phyloP scores from a whole-genome alignment of 2,797 vertebrate genomes.

The Tiaroga cobitis region DNA sequence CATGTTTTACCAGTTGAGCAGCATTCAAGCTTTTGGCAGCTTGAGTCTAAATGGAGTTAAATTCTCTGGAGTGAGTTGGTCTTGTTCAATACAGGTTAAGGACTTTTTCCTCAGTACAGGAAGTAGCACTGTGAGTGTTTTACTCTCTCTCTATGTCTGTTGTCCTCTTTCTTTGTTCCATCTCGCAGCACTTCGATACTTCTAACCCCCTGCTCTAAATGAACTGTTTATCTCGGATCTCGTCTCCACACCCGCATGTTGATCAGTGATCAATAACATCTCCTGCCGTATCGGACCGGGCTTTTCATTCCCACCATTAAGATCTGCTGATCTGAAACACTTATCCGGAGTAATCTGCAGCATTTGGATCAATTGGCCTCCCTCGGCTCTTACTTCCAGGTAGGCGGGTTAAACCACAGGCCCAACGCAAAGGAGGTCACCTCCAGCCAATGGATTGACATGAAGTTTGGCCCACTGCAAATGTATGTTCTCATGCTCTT shows the following conservation, averaged over 20 bases:
- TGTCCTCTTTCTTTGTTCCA: slow-evolving; percentile 10
- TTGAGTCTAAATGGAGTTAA: slow-evolving; percentile 15
- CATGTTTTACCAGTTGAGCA: not conserved
- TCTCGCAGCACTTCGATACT: slow-evolving; percentile 46
- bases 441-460: slow-evolving; percentile 43
- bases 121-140: slow-evolving; percentile 34
- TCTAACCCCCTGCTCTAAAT: slow-evolving; percentile 53
- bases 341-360: slow-evolving; percentile 65
- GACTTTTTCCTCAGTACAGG: slow-evolving; percentile 52
- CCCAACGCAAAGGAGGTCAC: slow-evolving; percentile 27
- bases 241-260: slow-evolving; percentile 36
- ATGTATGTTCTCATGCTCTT: not conserved
- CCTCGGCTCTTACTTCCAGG: slow-evolving; percentile 13
- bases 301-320: slow-evolving; percentile 44
- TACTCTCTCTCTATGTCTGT: slow-evolving; percentile 15
- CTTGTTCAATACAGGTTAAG: slow-evolving; percentile 65
- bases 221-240: slow-evolving; percentile 59
- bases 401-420: slow-evolving; percentile 16
- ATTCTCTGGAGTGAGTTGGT: slow-evolving; percentile 50
- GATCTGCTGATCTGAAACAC: slow-evolving; percentile 57
- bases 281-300: slow-evolving; percentile 52
- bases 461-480: slow-evolving; percentile 26
- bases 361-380: slow-evolving; percentile 52
- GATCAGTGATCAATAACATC: slow-evolving; percentile 51
- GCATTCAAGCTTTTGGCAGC: slow-evolving; percentile 4